These are phyloP conservation scores for Numenius phaeopus DNA, from an alignment of 2,797 vertebrate genomes.

Conservation along the genomic window DNA sequence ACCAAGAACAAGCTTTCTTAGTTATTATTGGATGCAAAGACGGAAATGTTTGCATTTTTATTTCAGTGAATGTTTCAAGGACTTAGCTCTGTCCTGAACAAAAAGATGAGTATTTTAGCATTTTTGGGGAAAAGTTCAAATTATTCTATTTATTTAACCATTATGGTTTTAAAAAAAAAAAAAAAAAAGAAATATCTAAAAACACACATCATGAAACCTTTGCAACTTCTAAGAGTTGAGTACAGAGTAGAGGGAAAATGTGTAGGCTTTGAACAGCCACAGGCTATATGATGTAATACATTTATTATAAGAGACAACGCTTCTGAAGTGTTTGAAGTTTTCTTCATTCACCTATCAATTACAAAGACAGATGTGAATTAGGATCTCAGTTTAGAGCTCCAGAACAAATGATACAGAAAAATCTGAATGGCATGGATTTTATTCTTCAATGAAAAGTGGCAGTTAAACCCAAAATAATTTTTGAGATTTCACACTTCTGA, in stretches of 20 bases:
- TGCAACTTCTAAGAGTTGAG: not conserved
- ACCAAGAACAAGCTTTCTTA: not conserved
- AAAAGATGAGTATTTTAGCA: not conserved
- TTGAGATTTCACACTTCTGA: not conserved
- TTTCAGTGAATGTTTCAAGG: not conserved
- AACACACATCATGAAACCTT: not conserved
- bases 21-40: not conserved
- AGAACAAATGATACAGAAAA: not conserved
- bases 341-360: not conserved
- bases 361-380: not conserved
- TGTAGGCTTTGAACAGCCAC: not conserved
- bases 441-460: not conserved
- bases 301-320: not conserved
- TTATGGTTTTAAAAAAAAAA: fast-evolving
- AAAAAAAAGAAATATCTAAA: not conserved
- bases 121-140: not conserved
- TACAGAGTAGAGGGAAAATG: not conserved
- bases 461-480: not conserved
- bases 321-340: not conserved
- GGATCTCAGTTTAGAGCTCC: not conserved
- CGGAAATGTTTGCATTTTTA: not conserved
- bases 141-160: not conserved
- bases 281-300: no score
- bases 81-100: not conserved
- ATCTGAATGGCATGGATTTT: not conserved